Base-by-base conservation (phyloP, 2,113 vertebrate genomes). In the Pluvialis apricaria region DNA sequence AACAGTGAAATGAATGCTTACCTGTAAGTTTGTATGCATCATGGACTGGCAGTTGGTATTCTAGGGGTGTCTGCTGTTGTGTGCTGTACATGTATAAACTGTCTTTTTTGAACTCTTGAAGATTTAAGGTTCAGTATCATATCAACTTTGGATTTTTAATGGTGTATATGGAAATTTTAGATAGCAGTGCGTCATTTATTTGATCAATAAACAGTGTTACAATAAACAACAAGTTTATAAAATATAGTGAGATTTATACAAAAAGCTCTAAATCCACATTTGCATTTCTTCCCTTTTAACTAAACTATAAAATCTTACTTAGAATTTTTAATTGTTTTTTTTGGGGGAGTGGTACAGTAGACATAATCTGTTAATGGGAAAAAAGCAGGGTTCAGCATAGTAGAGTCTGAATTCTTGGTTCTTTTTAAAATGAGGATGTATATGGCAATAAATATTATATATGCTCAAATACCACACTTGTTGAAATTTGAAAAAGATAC, bases 131-230 rank as follows among this genome's bases (percentile, higher is more conserved):
- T 98, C 98, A 98, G 96, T 98, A 98, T 98, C 98, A 98, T 98
- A 98, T 97, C 98, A 97, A 97, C 97, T 98, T 98, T 96, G 97
- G 97, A 98, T 98, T 98, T 98, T 98, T 98, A 98, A 98, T 98
- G 97, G 98, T 98, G 97, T 98, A 98, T 98, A 98, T 98, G 98
- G 95, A 98, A 98, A 98, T 98, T 98, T 98, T 98, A 98, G 98
- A 98, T 97, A 98, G 98, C 97, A 95, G 96, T 97, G 94, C 94
- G 86, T 98, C 97, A 98, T 96, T 98, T 97, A 97, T 98, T 98
- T 98, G 98, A 98, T 98, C 98, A 98, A 97, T 98, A 98, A 98
- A 98, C 98, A 98, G 98, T 98, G 97, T 98, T 98, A 98, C 88
- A 97, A 94, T 97, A 97, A 98, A 97, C 91, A 94, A 98, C 75